phyloP scores from a whole-genome alignment of 1,140 invertebrate species.

The Drosophila paulistorum region DNA sequence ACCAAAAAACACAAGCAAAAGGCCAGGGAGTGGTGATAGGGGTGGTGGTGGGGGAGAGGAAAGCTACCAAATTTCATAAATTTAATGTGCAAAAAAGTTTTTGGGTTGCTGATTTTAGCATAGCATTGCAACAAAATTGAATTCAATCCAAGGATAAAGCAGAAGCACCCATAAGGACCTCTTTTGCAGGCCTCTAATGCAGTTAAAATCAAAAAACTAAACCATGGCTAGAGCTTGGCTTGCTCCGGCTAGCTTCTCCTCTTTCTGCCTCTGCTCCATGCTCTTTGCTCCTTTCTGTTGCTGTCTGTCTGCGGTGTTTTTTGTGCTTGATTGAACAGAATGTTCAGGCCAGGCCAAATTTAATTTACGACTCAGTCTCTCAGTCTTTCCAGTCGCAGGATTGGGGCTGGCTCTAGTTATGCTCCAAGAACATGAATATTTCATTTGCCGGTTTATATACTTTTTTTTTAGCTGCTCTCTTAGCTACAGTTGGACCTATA shows the following conservation, averaged over 20 bases:
- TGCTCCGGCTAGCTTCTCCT: not conserved
- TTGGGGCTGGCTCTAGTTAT: conserved; percentile 24
- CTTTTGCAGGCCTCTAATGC: conserved; percentile 69
- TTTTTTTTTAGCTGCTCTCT: conserved; percentile 21
- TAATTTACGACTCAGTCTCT: conserved; percentile 66
- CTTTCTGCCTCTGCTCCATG: not conserved
- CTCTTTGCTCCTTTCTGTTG: conserved; percentile 6
- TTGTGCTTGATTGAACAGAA: conserved; percentile 81
- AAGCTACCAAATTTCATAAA: conserved; percentile 21
- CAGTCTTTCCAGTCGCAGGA: conserved; percentile 3
- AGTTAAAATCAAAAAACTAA: conserved; percentile 76
- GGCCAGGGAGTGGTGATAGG: not conserved
- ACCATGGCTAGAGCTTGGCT: conserved; percentile 45
- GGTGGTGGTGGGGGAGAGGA: not conserved
- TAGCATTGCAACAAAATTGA: conserved; percentile 78
- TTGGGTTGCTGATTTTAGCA: conserved; percentile 67
- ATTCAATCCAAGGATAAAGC: conserved; percentile 51
- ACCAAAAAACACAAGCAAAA: not conserved
- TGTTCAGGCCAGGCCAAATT: conserved; percentile 70
- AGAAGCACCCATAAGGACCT: conserved; percentile 24
- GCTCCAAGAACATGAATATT: conserved; percentile 65
- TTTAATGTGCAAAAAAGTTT: conserved; percentile 30
- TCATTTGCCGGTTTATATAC: conserved; percentile 48
- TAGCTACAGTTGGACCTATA: conserved; percentile 12
- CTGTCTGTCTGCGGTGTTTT: conserved; percentile 68